These are phyloP conservation scores for Troides helena DNA, from an alignment of 2,888 invertebrate species.

Conservation along the genomic window DNA sequence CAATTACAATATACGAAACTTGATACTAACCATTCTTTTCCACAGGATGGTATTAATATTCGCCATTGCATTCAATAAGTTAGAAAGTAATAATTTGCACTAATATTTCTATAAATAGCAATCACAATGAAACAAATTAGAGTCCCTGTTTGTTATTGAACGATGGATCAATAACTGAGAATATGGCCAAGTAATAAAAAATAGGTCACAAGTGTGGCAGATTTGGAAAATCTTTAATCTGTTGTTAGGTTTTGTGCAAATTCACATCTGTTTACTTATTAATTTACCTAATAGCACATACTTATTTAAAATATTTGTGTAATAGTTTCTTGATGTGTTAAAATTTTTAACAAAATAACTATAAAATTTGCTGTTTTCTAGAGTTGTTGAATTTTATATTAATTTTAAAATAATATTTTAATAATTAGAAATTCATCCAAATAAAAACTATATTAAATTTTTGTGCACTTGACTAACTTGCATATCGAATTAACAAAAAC, in stretches of 20 bases:
- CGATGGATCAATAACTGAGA: slow-evolving; percentile 31
- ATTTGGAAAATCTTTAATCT: slow-evolving; percentile 1
- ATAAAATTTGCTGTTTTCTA: too few relatives aligned
- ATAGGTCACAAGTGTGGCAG: slow-evolving; percentile 25
- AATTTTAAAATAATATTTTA: too few relatives aligned
- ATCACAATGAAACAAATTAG: slow-evolving; percentile 5
- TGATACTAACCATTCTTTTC: slow-evolving; percentile 59
- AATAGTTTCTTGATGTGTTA: too few relatives aligned
- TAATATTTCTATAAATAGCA: slow-evolving; percentile 7
- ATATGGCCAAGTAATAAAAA: slow-evolving; percentile 31
- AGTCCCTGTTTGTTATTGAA: slow-evolving; percentile 13
- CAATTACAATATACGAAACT: background rate
- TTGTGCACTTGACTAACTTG: too few relatives aligned
- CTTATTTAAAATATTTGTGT: too few relatives aligned
- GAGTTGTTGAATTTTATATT: too few relatives aligned
- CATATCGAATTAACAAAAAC: too few relatives aligned
- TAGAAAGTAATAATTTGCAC: background rate
- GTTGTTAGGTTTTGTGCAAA: background rate
- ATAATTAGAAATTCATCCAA: too few relatives aligned
- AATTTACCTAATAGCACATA: background rate
- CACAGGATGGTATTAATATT: slow-evolving; percentile 54
- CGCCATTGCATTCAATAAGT: slow-evolving; percentile 46
- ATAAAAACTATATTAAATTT: too few relatives aligned
- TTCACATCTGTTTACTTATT: background rate
- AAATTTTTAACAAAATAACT: too few relatives aligned